These are phyloP conservation scores for Bombus haemorrhoidalis DNA, from an alignment of 1,140 invertebrate genomes.

Conservation along the genomic window DNA sequence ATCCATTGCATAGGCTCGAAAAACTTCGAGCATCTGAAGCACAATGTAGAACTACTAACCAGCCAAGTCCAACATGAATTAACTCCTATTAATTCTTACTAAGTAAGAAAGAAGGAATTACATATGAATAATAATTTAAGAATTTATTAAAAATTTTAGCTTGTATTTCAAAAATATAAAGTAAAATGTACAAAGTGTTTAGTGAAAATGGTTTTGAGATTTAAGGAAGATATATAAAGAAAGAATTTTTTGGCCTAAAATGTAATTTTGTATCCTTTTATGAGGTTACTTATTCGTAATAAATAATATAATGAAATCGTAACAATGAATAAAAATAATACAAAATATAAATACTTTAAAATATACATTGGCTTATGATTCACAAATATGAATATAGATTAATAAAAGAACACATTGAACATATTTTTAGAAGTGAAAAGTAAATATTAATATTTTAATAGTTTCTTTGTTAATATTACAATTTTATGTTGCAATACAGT, in stretches of 20 bases:
- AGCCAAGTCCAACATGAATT: constrained; percentile 74
- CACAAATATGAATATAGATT: too few species aligned
- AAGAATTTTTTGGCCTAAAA: neutral
- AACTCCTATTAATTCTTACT: constrained; percentile 5
- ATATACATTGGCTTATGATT: too few species aligned
- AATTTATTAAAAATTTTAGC: neutral
- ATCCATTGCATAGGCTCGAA: constrained; percentile 79
- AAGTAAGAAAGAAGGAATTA: constrained; percentile 16
- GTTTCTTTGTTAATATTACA: neutral
- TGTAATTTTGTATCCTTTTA: neutral
- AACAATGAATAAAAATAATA: too few species aligned
- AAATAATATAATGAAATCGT: neutral
- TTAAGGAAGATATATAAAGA: neutral
- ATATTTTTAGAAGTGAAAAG: neutral
- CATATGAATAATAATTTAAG: neutral
- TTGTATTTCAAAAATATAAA: neutral
- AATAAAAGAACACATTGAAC: neutral
- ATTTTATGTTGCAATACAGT: too few species aligned
- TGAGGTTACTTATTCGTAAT: neutral
- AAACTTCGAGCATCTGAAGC: constrained; percentile 79
- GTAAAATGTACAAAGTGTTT: neutral
- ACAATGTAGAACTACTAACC: constrained; percentile 72
- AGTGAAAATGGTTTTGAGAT: neutral
- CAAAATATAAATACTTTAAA: neutral
- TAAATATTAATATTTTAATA: neutral